Base-by-base conservation (phyloP, 2,888 invertebrate species). In the Dromius quadrimaculatus region DNA sequence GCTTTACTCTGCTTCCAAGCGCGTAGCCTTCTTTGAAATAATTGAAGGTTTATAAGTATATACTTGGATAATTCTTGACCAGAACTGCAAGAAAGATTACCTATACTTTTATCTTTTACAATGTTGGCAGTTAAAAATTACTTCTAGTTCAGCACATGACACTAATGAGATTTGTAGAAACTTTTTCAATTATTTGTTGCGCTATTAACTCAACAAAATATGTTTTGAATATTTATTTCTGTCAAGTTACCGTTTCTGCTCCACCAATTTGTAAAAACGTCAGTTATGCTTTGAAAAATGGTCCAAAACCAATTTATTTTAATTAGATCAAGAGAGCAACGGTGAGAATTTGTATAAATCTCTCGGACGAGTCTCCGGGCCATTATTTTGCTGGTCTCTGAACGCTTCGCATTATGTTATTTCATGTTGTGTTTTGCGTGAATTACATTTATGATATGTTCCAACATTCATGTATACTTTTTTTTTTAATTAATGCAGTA, bases 271-370 rank as follows among this genome's bases (percentile, higher is more conserved):
- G 19, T 17, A 8, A 17, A 22, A 19, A 13, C 41, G 57, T 57
- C 50, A 54, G 23, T 66, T 32, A 38, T 4, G 36, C 36, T 57
- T 41, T 66, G 66, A 66, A 66, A 66, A 66, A 66, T 66, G 54
- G 57, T 41, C 41, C 22, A 38, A 66, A 54, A 66, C 66, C 54
- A 66, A 66, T 66, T 66, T 23, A 66, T 66, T 66, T 66, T 66
- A 66, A 66, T 66, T 66, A 66, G 38, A 57, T 59, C 57, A 57
- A 66, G 57, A 57, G 54, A 20, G 54, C 38, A 66, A 41, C 66
- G 57, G 36, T 20, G 50, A 34, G 36, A 32, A 54, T 66, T 66
- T 66, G 54, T 22, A 66, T 57, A 66, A 65, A 66, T 66, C 50
- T 22, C 59, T 20, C 36, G 59, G 11, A 19, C 59, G 36, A 20